Percentiles rank a stretch among this genome's conserved stretches.
These are phyloP conservation scores for Taenioides sp. DNA, from an alignment of 2,797 vertebrate genomes.

Conservation along the genomic window DNA sequence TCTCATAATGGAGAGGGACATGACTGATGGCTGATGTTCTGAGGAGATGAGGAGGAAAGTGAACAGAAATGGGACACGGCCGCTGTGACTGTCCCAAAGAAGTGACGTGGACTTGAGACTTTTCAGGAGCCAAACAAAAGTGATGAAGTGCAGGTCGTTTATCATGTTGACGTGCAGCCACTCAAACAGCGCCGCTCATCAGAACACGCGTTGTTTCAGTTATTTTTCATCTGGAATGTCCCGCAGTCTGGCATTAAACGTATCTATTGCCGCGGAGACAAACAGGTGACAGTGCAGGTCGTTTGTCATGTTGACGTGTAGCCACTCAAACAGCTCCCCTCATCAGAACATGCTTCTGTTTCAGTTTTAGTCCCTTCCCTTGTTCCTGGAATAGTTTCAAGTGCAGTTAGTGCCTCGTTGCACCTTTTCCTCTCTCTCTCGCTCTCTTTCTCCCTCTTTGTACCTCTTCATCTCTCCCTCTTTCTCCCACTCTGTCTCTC, in stretches of 20 bases:
- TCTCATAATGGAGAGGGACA: too few species aligned
- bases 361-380: conserved; percentile 25
- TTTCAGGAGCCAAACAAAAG: conserved; percentile 43
- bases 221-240: too few species aligned
- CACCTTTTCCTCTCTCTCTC: too few species aligned
- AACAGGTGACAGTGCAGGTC: conserved; percentile 18
- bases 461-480: not conserved
- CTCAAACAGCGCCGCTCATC: not conserved
- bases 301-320: conserved; percentile 41
- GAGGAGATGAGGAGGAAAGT: not conserved
- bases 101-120: conserved; percentile 1
- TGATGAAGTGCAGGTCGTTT: conserved; percentile 51
- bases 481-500: not conserved
- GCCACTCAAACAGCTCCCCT: conserved; percentile 1
- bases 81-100: conserved; percentile 25
- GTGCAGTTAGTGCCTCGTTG: too few species aligned
- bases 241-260: too few species aligned
- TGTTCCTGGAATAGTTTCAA: too few species aligned
- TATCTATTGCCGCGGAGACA: too few species aligned
- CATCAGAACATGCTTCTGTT: conserved; percentile 15
- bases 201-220: too few species aligned
- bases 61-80: not conserved
- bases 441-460: too few species aligned
- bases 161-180: conserved; percentile 34
- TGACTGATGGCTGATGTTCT: not conserved